Evolutionary conservation across 1,140 invertebrate species (phyloP).

Genomic region (Protaetia brevitarsis): DNA sequence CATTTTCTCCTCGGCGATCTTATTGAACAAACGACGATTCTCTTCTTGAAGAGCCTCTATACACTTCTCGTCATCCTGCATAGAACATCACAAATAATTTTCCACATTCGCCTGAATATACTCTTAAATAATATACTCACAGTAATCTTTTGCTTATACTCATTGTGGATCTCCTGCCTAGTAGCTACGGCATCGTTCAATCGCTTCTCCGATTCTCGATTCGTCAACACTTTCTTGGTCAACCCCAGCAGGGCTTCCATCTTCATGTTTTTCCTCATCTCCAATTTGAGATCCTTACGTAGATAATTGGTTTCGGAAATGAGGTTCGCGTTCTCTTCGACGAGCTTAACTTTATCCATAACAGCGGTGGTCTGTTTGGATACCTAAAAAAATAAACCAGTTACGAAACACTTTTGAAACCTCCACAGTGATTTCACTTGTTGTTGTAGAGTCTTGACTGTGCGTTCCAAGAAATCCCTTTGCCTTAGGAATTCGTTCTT

Average conservation of each 20-base stretch:
- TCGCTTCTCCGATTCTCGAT: slow-evolving; percentile 56
- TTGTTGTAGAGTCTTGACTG: slow-evolving; percentile 61
- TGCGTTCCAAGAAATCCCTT: slow-evolving; percentile 73
- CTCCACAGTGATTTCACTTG: no score
- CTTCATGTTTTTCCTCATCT: slow-evolving; percentile 60
- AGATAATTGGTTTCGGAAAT: slow-evolving; percentile 73
- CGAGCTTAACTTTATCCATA: slow-evolving; percentile 45
- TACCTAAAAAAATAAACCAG: no score
- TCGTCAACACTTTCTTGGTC: slow-evolving; percentile 54
- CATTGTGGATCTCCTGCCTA: slow-evolving; percentile 59
- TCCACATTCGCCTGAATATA: background rate
- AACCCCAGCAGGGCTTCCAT: slow-evolving; percentile 69
- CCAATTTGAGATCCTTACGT: slow-evolving; percentile 63
- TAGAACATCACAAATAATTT: background rate
- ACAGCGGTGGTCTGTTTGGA: slow-evolving; percentile 30
- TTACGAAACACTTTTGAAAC: no score
- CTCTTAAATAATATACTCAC: slow-evolving; percentile 34
- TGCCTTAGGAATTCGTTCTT: slow-evolving; percentile 76
- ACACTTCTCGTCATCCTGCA: slow-evolving; percentile 37
- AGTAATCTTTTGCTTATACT: slow-evolving; percentile 57
- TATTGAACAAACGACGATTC: slow-evolving; percentile 34
- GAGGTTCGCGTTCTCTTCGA: slow-evolving; percentile 72
- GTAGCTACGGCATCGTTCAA: slow-evolving; percentile 60
- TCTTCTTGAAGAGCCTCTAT: slow-evolving; percentile 38
- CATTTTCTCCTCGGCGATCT: background rate